A percentile compares a stretch with the other conserved stretches of the same genome.
These are phyloP conservation scores for Glyphotaelius pellucidus DNA, from an alignment of 2,888 invertebrate genomes.

Conservation along the genomic window DNA sequence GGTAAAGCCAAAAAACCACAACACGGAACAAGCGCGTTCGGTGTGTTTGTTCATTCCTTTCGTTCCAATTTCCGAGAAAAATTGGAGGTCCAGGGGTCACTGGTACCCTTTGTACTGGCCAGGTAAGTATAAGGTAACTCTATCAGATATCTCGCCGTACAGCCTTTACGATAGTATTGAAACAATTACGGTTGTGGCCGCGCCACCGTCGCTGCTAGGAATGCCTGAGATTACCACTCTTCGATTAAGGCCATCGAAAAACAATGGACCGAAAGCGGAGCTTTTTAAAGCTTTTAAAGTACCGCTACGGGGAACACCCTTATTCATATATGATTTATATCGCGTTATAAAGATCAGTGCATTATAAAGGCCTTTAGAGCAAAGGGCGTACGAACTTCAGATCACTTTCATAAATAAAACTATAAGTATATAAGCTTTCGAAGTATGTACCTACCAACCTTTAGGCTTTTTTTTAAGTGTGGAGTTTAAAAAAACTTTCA, in stretches of 20 bases:
- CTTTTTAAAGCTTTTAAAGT: conserved; percentile 23
- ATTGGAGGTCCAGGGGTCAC: conserved; percentile 31
- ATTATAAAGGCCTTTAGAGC: neutral
- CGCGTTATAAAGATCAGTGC: neutral
- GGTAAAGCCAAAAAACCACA: neutral
- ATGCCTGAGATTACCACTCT: conserved; percentile 28
- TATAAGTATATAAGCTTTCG: neutral
- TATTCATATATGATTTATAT: neutral
- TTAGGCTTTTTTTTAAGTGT: too few species aligned
- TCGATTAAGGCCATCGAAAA: conserved; percentile 54
- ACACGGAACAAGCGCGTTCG: neutral
- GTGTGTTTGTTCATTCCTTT: neutral
- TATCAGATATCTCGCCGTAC: conserved; percentile 24
- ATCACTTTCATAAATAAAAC: neutral
- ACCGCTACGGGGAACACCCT: neutral
- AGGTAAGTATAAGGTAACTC: conserved; percentile 15
- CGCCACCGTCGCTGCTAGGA: conserved; percentile 30
- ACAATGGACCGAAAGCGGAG: conserved; percentile 49
- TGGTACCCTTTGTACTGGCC: conserved; percentile 13
- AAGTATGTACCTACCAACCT: too few species aligned
- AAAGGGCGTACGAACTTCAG: neutral
- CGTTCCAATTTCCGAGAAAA: conserved; percentile 34
- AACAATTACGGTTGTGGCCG: conserved; percentile 18
- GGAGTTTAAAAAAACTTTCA: too few species aligned
- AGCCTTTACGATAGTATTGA: neutral